Conservation (phyloP, 2,113 vertebrate species). For the Xiphophorus couchianus region DNA sequence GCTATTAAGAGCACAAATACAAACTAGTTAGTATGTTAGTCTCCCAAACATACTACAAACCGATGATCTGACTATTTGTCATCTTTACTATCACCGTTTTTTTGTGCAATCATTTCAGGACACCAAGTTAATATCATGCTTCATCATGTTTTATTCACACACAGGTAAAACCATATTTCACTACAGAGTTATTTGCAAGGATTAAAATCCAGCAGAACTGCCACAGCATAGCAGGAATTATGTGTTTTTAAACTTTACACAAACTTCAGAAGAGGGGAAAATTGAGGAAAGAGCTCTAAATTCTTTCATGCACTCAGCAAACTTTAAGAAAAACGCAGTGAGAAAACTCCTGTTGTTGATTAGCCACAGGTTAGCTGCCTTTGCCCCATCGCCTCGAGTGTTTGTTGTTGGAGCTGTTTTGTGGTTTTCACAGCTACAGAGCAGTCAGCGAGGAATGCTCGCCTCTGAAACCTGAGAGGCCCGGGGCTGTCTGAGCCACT, state of each 20-base stretch:
- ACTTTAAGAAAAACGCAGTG: slow-evolving; percentile 6
- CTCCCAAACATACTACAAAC: no score
- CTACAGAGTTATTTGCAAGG: slow-evolving; percentile 46
- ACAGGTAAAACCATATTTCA: slow-evolving; percentile 35
- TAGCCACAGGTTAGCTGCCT: slow-evolving; percentile 55
- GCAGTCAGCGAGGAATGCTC: slow-evolving; percentile 77
- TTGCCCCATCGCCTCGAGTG: slow-evolving; percentile 57
- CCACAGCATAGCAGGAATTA: slow-evolving; percentile 32
- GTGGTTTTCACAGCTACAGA: slow-evolving; percentile 83
- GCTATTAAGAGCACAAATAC: background rate
- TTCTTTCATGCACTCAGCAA: slow-evolving; percentile 20
- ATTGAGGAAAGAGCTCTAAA: background rate
- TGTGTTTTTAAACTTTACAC: slow-evolving; percentile 13
- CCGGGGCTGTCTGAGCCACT: slow-evolving; percentile 67
- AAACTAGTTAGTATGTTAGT: background rate
- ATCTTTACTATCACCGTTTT: background rate
- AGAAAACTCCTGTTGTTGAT: slow-evolving; percentile 65
- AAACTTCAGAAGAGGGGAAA: slow-evolving; percentile 12
- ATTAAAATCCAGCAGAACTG: slow-evolving; percentile 29
- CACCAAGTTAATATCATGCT: slow-evolving; percentile 5
- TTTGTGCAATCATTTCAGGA: background rate
- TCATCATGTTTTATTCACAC: slow-evolving; percentile 11
- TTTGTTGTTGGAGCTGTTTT: slow-evolving; percentile 79
- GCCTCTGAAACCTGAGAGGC: slow-evolving; percentile 77
- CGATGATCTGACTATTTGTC: background rate